Evolutionary conservation across 2,888 invertebrate species (phyloP).

Genomic region (Endotricha flammealis): DNA sequence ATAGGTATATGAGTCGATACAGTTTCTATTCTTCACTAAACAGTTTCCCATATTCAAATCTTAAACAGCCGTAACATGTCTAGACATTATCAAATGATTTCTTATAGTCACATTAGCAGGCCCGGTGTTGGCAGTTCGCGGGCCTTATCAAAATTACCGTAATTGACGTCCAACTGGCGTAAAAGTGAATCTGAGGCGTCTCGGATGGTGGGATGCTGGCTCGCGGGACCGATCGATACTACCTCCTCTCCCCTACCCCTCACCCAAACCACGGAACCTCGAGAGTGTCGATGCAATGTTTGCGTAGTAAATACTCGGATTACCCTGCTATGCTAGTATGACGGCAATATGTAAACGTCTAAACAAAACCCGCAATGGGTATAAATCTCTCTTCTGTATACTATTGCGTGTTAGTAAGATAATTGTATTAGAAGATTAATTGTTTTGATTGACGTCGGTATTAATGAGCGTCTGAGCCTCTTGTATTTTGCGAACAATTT

Average conservation of each 20-base stretch:
- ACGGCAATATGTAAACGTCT: slow-evolving; percentile 3
- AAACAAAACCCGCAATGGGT: slow-evolving; percentile 1
- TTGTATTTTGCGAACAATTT: neutral
- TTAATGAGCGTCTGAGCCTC: slow-evolving; percentile 2
- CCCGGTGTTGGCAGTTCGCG: slow-evolving; percentile 26
- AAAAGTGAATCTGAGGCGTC: slow-evolving; percentile 48
- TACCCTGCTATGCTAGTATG: slow-evolving; percentile 2
- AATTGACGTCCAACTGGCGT: slow-evolving; percentile 51
- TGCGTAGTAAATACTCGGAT: slow-evolving; percentile 6
- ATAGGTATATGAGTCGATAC: too few species aligned
- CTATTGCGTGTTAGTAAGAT: neutral
- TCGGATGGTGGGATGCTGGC: slow-evolving; percentile 35
- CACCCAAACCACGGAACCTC: slow-evolving; percentile 18
- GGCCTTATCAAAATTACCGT: slow-evolving; percentile 36
- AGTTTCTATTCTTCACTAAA: too few species aligned
- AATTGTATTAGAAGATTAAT: slow-evolving; percentile 6
- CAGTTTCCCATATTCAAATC: too few species aligned
- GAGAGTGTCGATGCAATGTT: slow-evolving; percentile 8
- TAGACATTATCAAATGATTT: slow-evolving; percentile 4
- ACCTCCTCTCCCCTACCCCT: slow-evolving; percentile 17
- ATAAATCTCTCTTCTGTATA: neutral
- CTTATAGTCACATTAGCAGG: slow-evolving; percentile 6
- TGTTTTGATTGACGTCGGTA: slow-evolving; percentile 8
- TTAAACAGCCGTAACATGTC: neutral
- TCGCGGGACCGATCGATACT: slow-evolving; percentile 41